Evolutionary conservation across 35 echinoderm and acorn worm species (phyloP), one percentile per base, ranked within the genome.

Genomic region (Amphiura filiformis): DNA sequence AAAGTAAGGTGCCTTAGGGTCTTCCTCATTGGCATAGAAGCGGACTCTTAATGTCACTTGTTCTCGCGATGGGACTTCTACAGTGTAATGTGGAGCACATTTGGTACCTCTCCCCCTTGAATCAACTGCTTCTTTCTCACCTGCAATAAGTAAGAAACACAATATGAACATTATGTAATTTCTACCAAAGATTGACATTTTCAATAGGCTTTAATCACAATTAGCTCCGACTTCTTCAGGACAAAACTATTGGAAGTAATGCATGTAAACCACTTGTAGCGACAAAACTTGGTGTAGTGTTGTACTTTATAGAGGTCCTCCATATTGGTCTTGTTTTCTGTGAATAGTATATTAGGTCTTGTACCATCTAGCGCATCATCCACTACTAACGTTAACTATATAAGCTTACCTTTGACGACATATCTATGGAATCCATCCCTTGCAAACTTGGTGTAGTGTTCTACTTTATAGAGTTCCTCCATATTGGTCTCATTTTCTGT

Each of bases 401-500:
- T 61, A n/a, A n/a, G n/a, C n/a, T n/a, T n/a, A n/a, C n/a, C n/a
- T 99, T 65, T 9, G 20, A 99, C 80, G 37, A 99, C 47, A 32
- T 99, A 99, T 31, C 79, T 35, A 37, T 99, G 93, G 84, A 99
- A 99, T 31, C 89, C 96, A 85, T 99, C 96, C 42, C 93, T 86
- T 65, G 86, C 83, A 79, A 85, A 99, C 31, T 77, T 90, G 1
- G 96, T 99, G 84, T 99, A 99, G 40, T 92, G 88, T 13, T 99
- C 96, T 38, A 90, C 79, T 13, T 70, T 77, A 52, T 84, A 94
- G 37, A 99, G 37, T 9, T 61, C 39, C 39, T 83, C 80, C 82
- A 87, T 92, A 83, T 99, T 99, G 32, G 93, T 99, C 61, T 99
- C 96, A 75, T 99, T 99, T 44, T 99, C 96, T 18, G 96, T 94